phyloP scores from a whole-genome alignment of 2,797 vertebrate species.

The Lagocephalus sceleratus region DNA sequence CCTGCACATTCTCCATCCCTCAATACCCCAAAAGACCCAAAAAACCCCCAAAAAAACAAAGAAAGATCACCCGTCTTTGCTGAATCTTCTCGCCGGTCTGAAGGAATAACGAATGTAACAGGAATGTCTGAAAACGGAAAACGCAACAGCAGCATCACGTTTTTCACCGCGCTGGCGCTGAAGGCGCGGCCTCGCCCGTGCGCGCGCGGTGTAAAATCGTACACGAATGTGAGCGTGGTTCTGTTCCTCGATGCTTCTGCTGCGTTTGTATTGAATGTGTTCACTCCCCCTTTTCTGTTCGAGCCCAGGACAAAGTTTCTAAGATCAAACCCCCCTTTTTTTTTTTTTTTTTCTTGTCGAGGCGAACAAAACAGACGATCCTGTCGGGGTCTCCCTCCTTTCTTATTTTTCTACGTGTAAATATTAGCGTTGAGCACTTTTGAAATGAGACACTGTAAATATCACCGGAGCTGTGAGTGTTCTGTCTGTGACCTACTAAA shows the following conservation, averaged over 20 bases:
- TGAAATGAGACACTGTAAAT: slow-evolving; percentile 57
- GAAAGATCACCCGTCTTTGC: slow-evolving; percentile 9
- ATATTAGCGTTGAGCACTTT: slow-evolving; percentile 66
- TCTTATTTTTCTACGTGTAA: slow-evolving; percentile 72
- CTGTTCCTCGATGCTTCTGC: slow-evolving; percentile 50
- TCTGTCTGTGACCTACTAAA: no score
- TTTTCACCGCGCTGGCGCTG: slow-evolving; percentile 72
- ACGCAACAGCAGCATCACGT: slow-evolving; percentile 18
- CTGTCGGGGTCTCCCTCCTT: not conserved
- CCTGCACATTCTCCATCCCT: slow-evolving; percentile 39
- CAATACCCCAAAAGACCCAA: slow-evolving; percentile 15
- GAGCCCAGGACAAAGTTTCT: slow-evolving; percentile 15
- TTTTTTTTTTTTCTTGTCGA: slow-evolving; percentile 34
- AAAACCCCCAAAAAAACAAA: slow-evolving; percentile 9
- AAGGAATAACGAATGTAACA: slow-evolving; percentile 68
- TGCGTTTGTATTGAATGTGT: slow-evolving; percentile 38
- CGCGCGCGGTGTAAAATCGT: slow-evolving; percentile 58
- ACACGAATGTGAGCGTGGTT: slow-evolving; percentile 66
- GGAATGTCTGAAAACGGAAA: slow-evolving; percentile 64
- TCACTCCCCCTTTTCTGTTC: slow-evolving; percentile 38
- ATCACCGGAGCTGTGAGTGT: slow-evolving; percentile 34
- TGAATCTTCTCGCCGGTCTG: slow-evolving; percentile 16
- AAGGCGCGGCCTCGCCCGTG: slow-evolving; percentile 20
- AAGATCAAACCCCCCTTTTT: slow-evolving; percentile 32
- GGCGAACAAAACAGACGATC: slow-evolving; percentile 3